Evolutionary conservation across 92 coral and sea anemone genomes (phyloP), one percentile per base, ranked within the genome.

Genomic region (Epizoanthus illoricatus): DNA sequence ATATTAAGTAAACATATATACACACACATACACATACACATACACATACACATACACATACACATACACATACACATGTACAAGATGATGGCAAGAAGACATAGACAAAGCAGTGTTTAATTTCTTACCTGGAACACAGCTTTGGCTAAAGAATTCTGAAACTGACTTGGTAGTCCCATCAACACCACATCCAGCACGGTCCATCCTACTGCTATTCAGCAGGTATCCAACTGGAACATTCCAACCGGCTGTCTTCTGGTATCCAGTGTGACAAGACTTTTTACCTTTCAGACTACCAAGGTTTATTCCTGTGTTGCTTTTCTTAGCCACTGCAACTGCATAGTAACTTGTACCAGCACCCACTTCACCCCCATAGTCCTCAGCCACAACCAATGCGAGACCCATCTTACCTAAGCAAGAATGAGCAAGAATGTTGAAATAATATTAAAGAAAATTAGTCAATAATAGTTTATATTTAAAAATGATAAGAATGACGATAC

Each of bases 51-150:
- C 5, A 47, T 10, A 47, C n/a, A 28, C 33, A 28, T 28, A 28
- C 33, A 28, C 33, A 28, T 28, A 28, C 33, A 28, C 33, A 28
- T 28, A 28, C 33, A n/a, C n/a, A n/a, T n/a, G 54, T 6, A 47
- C 5, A 47, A 6, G 4, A 5, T 10, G 5, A 3, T 6, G 7
- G 54, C 5, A 47, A 47, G 7, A 5, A 5, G 9, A 47, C 9
- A 10, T 7, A 47, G 54, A 47, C 54, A 47, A 47, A 4, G 10
- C 1, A 0, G 11, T 47, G 54, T 47, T 47, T 69, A n/a, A n/a
- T n/a, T n/a, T n/a, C 82, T 68, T 86, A 94, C 98, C 97, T 69
- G 98, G 94, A 16, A 88, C 94, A 54, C 98, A 94, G 55, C 98
- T 92, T 85, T 85, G 28, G 1, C 0, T 40, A 82, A 94, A 94